A percentile compares a stretch with the other conserved stretches of the same genome.
phyloP scores from a whole-genome alignment of 2,797 vertebrate genomes.

The Babyrousa celebensis region DNA sequence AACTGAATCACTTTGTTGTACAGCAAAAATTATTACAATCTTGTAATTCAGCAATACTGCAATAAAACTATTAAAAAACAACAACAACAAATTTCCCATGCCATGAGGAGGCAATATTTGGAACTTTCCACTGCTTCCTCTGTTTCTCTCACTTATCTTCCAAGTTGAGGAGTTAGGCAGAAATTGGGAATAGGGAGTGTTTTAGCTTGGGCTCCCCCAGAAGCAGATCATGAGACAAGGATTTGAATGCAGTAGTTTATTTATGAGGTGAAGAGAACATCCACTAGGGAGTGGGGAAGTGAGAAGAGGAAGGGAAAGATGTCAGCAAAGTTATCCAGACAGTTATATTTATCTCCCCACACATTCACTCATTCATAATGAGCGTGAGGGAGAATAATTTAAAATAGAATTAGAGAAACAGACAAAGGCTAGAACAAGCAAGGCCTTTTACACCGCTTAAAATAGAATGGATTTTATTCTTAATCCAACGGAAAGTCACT shows the following conservation, averaged over 20 bases:
- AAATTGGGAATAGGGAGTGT: background rate
- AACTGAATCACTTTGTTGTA: too few relatives aligned
- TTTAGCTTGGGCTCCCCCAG: background rate
- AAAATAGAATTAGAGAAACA: background rate
- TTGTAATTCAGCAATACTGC: too few relatives aligned
- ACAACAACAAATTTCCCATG: background rate
- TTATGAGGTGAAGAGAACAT: background rate
- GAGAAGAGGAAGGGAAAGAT: background rate
- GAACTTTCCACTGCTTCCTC: background rate
- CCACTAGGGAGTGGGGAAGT: background rate
- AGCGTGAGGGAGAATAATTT: background rate
- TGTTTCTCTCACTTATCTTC: constrained; percentile 6
- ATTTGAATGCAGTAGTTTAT: background rate
- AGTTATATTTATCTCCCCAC: background rate
- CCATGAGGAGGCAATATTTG: background rate
- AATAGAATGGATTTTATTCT: constrained; percentile 22
- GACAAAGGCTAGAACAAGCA: background rate
- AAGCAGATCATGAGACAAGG: background rate
- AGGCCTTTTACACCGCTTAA: background rate
- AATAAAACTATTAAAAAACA: too few relatives aligned
- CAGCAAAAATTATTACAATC: too few relatives aligned
- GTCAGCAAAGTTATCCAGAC: background rate
- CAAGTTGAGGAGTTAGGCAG: background rate
- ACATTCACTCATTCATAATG: background rate
- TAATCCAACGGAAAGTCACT: background rate